These are phyloP conservation scores for Leptoteleia sp. DNA, from an alignment of 1,140 invertebrate species.

Conservation along the genomic window DNA sequence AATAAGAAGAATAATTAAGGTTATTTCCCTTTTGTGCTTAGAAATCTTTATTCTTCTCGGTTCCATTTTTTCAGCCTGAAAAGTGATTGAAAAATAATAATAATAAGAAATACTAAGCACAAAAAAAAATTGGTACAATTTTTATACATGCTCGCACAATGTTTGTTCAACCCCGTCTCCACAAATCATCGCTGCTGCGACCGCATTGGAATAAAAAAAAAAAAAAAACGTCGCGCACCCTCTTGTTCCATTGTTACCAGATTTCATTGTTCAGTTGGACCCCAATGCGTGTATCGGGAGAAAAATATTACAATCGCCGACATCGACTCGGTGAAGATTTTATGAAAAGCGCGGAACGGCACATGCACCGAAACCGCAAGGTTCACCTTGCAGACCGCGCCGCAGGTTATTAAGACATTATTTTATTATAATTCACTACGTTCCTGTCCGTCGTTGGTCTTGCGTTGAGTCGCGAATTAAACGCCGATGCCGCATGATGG, in stretches of 20 bases:
- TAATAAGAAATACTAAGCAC: background rate
- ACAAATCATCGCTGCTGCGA: constrained; percentile 47
- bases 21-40: too few species aligned
- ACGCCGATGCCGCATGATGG: background rate
- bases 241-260: constrained; percentile 63
- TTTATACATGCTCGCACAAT: constrained; percentile 33
- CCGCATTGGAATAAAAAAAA: constrained; percentile 49
- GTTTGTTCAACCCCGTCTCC: constrained; percentile 47
- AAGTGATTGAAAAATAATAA: too few species aligned
- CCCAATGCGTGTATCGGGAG: constrained; percentile 47
- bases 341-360: constrained; percentile 31
- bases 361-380: constrained; percentile 29
- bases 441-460: background rate
- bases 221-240: constrained; percentile 47
- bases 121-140: constrained; percentile 35
- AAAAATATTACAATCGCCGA: constrained; percentile 47
- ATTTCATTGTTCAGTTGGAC: constrained; percentile 61
- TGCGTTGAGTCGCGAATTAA: constrained; percentile 29
- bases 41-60: too few species aligned
- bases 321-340: constrained; percentile 35
- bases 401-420: constrained; percentile 42
- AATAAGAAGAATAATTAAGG: too few species aligned
- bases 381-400: constrained; percentile 26
- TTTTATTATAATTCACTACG: constrained; percentile 19
- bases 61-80: too few species aligned